Percentiles rank a stretch among this genome's conserved stretches.
Evolutionary conservation across 2,113 vertebrate genomes (phyloP).

Genomic region (Erythrolamprus reginae): DNA sequence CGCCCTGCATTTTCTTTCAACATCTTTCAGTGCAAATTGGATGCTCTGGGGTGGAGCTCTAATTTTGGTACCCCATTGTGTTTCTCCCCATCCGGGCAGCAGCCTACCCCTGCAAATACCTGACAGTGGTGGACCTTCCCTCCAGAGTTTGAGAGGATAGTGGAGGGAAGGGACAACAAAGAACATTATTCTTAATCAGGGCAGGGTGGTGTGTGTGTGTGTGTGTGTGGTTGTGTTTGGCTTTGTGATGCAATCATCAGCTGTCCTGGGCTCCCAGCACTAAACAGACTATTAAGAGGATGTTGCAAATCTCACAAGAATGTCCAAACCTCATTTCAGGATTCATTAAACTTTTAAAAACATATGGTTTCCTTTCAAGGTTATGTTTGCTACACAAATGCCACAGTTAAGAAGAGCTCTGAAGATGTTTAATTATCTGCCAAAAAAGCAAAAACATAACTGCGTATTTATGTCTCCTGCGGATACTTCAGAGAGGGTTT

Average conservation of each 20-base stretch:
- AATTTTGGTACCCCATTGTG: too few species aligned
- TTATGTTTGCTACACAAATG: neutral
- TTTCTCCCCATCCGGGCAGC: too few species aligned
- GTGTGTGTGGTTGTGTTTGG: slow-evolving; percentile 17
- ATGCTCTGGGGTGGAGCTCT: too few species aligned
- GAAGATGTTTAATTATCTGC: neutral
- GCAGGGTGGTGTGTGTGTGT: neutral
- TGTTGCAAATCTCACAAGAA: slow-evolving; percentile 23
- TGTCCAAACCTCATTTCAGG: neutral
- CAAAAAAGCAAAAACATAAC: neutral
- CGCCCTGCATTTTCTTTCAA: too few species aligned
- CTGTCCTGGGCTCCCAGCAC: slow-evolving; percentile 21
- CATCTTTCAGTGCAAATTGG: too few species aligned
- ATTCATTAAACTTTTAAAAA: slow-evolving; percentile 20
- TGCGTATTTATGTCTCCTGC: neutral
- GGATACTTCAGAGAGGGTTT: neutral
- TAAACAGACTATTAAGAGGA: slow-evolving; percentile 17
- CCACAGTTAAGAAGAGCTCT: neutral
- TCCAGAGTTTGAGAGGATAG: slow-evolving; percentile 8
- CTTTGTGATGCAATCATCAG: slow-evolving; percentile 46
- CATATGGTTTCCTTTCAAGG: slow-evolving; percentile 19
- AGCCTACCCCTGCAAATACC: too few species aligned
- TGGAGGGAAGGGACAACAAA: neutral
- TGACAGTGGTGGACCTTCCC: slow-evolving; percentile 23
- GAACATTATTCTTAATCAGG: neutral